These are phyloP conservation scores for Tribolium castaneum DNA, from an alignment of 1,140 invertebrate species.

Conservation along the genomic window DNA sequence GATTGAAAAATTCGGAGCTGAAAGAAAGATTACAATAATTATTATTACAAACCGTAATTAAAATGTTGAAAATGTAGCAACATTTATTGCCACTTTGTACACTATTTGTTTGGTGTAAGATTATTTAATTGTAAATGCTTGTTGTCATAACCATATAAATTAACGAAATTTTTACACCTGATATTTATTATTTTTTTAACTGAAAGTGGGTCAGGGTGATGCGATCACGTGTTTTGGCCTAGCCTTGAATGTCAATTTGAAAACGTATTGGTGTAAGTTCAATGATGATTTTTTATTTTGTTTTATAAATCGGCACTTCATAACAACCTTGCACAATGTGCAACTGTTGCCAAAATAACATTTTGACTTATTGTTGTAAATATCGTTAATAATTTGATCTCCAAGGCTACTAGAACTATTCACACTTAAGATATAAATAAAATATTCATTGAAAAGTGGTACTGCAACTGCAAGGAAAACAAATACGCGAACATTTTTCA, in stretches of 20 bases:
- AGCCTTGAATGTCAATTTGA: conserved; percentile 14
- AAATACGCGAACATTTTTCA: not conserved
- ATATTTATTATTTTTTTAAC: conserved; percentile 11
- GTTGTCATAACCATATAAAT: not conserved
- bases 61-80: too few relatives aligned
- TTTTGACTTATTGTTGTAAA: conserved; percentile 27
- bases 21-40: too few relatives aligned
- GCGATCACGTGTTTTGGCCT: conserved; percentile 9
- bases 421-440: conserved; percentile 13
- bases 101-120: not conserved
- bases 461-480: conserved; percentile 19
- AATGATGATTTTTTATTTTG: conserved; percentile 22
- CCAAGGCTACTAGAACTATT: conserved; percentile 12
- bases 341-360: conserved; percentile 31
- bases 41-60: too few relatives aligned
- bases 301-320: conserved; percentile 30
- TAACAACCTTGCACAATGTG: conserved; percentile 23
- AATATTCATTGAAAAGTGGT: conserved; percentile 14
- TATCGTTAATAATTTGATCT: conserved; percentile 12
- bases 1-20: too few relatives aligned
- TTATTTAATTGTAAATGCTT: not conserved
- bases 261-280: conserved; percentile 30
- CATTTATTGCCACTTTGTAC: too few relatives aligned
- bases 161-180: not conserved
- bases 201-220: conserved; percentile 11